Evolutionary conservation across 2,888 invertebrate genomes (phyloP).

Genomic region (Hypsopygia costalis): DNA sequence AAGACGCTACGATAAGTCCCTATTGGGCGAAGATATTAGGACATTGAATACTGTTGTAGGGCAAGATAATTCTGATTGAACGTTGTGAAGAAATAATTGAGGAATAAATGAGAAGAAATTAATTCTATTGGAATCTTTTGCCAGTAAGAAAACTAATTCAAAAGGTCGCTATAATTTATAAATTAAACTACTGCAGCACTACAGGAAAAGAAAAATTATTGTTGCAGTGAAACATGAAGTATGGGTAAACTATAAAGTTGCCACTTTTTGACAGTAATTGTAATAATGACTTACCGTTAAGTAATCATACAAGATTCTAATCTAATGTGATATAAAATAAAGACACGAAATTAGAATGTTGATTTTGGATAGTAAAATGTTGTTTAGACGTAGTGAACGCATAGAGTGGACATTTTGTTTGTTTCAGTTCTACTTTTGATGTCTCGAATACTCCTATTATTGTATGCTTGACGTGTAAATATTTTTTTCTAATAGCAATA

Average conservation of each 20-base stretch:
- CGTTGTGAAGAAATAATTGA: too few relatives aligned
- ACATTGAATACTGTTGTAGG: constrained; percentile 61
- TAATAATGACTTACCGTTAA: constrained; percentile 13
- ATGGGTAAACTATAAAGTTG: constrained; percentile 9
- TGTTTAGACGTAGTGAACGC: constrained; percentile 22
- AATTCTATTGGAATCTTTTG: too few relatives aligned
- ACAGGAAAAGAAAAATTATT: neutral
- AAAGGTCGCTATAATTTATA: too few relatives aligned
- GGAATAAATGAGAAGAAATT: too few relatives aligned
- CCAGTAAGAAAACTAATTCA: too few relatives aligned
- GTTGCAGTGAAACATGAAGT: constrained; percentile 7
- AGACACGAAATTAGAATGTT: constrained; percentile 44
- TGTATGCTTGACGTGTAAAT: constrained; percentile 47
- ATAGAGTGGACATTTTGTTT: constrained; percentile 35
- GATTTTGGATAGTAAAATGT: constrained; percentile 31
- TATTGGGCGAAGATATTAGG: constrained; percentile 66
- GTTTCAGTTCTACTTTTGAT: constrained; percentile 53
- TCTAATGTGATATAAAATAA: constrained; percentile 71
- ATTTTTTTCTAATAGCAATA: constrained; percentile 60
- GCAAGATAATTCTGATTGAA: constrained; percentile 69
- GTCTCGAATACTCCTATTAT: constrained; percentile 40
- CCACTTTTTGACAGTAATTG: constrained; percentile 19
- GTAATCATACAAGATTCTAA: constrained; percentile 69
- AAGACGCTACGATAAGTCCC: constrained; percentile 66
- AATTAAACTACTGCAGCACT: too few relatives aligned